phyloP scores from a whole-genome alignment of 1,140 invertebrate genomes.

The Tetramorium simillimum region DNA sequence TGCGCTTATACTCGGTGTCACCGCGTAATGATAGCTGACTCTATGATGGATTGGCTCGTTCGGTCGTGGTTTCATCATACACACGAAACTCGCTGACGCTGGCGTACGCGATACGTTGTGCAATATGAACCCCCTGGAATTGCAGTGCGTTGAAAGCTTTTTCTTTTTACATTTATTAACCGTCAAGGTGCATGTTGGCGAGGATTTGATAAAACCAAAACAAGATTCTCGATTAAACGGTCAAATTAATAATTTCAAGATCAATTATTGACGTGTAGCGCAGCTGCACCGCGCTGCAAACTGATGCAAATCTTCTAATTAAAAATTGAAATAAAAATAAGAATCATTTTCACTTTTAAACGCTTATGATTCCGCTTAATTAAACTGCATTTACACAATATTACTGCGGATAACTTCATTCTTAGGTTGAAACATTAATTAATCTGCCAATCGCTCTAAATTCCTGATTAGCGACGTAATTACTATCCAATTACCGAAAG shows the following conservation, averaged over 20 bases:
- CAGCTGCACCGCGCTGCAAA: too few species aligned
- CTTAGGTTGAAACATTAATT: slow-evolving; percentile 41
- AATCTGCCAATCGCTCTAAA: slow-evolving; percentile 33
- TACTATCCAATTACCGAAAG: slow-evolving; percentile 28
- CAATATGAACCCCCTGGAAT: slow-evolving; percentile 1
- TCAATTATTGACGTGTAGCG: neutral
- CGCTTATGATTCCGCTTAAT: neutral
- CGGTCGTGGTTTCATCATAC: slow-evolving; percentile 42
- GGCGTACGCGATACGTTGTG: neutral
- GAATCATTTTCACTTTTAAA: neutral
- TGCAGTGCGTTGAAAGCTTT: neutral
- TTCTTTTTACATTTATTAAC: slow-evolving; percentile 26
- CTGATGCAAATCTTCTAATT: neutral
- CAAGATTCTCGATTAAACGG: neutral
- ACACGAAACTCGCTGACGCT: slow-evolving; percentile 15
- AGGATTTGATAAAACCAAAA: slow-evolving; percentile 3
- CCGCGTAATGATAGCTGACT: slow-evolving; percentile 57
- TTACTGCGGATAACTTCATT: neutral
- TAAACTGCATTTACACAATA: neutral
- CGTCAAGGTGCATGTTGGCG: neutral
- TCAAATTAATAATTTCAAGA: neutral
- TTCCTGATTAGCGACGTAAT: slow-evolving; percentile 21
- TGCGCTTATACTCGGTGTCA: slow-evolving; percentile 43
- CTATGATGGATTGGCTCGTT: slow-evolving; percentile 60
- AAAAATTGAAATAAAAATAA: neutral